phyloP scores from a whole-genome alignment of 1,140 invertebrate species.

The Caenorhabditis inopinata region DNA sequence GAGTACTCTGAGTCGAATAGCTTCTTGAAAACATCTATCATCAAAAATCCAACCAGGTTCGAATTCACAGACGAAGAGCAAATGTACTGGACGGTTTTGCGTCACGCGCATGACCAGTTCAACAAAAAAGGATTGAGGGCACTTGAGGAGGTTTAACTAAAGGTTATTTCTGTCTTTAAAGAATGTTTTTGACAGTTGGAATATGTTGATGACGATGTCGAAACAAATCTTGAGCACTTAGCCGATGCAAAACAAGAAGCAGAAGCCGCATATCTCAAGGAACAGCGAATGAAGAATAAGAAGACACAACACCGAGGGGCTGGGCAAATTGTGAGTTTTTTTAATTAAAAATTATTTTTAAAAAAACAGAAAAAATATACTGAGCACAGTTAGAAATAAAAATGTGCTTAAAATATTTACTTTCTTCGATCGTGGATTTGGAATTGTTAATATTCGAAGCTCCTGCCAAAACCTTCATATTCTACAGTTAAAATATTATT shows the following conservation, averaged over 20 bases:
- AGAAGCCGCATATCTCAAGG: constrained; percentile 56
- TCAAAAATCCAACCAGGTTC: constrained; percentile 54
- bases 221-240: constrained; percentile 54
- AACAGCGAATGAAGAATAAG: constrained; percentile 42
- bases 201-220: constrained; percentile 57
- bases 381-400: too few species aligned
- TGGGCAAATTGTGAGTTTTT: constrained; percentile 43
- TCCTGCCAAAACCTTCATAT: too few species aligned
- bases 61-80: constrained; percentile 61
- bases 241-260: constrained; percentile 59
- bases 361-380: too few species aligned
- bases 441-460: too few species aligned
- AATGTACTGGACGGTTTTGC: constrained; percentile 57
- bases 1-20: background rate
- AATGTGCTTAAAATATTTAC: too few species aligned
- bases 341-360: too few species aligned
- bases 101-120: constrained; percentile 54
- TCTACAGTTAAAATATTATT: too few species aligned
- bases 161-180: background rate
- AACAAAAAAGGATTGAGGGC: constrained; percentile 51
- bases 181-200: constrained; percentile 50
- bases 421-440: too few species aligned
- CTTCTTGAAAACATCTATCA: constrained; percentile 4
- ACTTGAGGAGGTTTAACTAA: constrained; percentile 58
- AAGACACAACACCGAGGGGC: constrained; percentile 35